phyloP scores from a whole-genome alignment of 2,888 invertebrate genomes.

The Trachelus stipa region DNA sequence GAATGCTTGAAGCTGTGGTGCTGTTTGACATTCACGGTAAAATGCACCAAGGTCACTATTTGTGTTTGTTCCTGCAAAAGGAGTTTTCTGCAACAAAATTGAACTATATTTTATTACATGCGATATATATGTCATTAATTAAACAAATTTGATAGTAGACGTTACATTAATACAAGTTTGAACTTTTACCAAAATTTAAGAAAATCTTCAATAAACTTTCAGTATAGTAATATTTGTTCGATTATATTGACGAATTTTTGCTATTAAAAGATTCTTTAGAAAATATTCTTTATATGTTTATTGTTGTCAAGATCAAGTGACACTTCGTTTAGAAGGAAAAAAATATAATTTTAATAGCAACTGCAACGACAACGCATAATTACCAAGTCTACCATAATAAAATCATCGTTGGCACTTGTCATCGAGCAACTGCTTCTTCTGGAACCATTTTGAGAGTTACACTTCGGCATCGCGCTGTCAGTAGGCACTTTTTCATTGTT shows the following conservation, averaged over 20 bases:
- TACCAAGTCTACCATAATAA: conserved; percentile 80
- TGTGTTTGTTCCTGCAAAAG: conserved; percentile 80
- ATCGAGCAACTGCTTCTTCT: conserved; percentile 68
- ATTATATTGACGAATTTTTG: too few species aligned
- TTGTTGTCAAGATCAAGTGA: too few species aligned
- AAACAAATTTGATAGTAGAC: too few species aligned
- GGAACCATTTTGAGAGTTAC: conserved; percentile 63
- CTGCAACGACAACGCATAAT: conserved; percentile 60
- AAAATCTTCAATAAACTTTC: too few species aligned
- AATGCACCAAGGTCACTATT: conserved; percentile 82
- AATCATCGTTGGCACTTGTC: conserved; percentile 73
- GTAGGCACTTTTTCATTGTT: conserved; percentile 52
- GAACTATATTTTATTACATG: not conserved
- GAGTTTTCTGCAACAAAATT: conserved; percentile 76
- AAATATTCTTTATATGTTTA: too few species aligned
- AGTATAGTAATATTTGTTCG: too few species aligned
- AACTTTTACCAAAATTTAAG: too few species aligned
- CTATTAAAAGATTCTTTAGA: too few species aligned
- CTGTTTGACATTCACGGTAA: conserved; percentile 83
- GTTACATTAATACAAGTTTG: too few species aligned
- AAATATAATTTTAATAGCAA: too few species aligned
- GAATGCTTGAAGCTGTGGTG: conserved; percentile 72
- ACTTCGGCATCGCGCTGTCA: conserved; percentile 62
- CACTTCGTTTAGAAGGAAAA: too few species aligned
- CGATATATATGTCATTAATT: too few species aligned